Conservation (phyloP, 2,113 vertebrate genomes). For the Sapayoa aenigma region DNA sequence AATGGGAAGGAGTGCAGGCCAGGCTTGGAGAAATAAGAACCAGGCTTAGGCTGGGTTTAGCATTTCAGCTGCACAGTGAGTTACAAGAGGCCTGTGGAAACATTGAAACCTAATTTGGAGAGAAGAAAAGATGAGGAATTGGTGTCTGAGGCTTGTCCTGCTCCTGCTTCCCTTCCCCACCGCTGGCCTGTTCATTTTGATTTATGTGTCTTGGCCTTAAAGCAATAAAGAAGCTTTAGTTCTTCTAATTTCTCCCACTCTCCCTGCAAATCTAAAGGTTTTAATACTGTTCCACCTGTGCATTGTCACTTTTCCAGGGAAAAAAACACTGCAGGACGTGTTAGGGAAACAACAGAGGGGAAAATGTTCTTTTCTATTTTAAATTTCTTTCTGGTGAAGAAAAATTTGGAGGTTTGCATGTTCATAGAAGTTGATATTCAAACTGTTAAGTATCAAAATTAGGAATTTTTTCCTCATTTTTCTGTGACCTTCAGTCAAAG, state of each 20-base stretch:
- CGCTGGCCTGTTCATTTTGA: not conserved
- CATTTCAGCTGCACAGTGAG: not conserved
- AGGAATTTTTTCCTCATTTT: not conserved
- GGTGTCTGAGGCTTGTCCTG: not conserved
- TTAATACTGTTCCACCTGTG: not conserved
- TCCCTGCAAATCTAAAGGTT: not conserved
- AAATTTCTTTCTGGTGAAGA: not conserved
- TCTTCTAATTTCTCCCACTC: not conserved
- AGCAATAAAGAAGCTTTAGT: not conserved
- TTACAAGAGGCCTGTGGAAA: not conserved
- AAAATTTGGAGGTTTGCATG: not conserved
- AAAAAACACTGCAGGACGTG: not conserved
- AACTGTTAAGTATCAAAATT: not conserved
- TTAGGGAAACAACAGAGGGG: not conserved
- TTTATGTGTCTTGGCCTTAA: not conserved
- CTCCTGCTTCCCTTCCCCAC: not conserved
- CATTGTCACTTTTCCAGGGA: not conserved
- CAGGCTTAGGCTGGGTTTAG: not conserved
- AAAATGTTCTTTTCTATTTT: not conserved
- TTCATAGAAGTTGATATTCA: fast-evolving
- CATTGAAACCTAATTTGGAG: conserved; percentile 37
- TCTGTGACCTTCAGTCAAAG: not conserved
- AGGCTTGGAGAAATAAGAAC: not conserved
- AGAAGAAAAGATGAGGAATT: conserved; percentile 37
- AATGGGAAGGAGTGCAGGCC: not conserved